Evolutionary conservation across 2,113 vertebrate genomes (phyloP).

Genomic region (Lota lota): DNA sequence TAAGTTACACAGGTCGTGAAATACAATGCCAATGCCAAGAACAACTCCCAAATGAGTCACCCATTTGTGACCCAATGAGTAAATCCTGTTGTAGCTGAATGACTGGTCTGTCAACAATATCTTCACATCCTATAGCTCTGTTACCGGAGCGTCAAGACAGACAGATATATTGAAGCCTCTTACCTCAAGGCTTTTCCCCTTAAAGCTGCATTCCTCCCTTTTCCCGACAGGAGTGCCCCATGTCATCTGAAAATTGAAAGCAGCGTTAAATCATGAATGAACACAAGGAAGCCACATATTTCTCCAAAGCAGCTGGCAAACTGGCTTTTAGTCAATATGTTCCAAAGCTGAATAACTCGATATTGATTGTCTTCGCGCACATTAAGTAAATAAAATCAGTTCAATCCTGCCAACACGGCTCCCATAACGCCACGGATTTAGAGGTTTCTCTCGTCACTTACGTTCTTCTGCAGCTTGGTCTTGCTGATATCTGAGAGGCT

Average conservation of each 20-base stretch:
- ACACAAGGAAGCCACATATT: neutral
- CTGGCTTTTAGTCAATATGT: no score
- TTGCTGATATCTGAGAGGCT: slow-evolving; percentile 78
- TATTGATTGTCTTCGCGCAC: neutral
- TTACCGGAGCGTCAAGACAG: neutral
- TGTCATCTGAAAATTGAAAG: slow-evolving; percentile 73
- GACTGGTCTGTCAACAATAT: slow-evolving; percentile 43
- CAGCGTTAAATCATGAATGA: neutral
- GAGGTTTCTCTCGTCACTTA: slow-evolving; percentile 46
- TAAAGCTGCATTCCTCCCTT: slow-evolving; percentile 91
- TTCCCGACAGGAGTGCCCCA: slow-evolving; percentile 86
- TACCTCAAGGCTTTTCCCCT: slow-evolving; percentile 93
- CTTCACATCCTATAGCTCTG: neutral
- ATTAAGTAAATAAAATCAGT: no score
- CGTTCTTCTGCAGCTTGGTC: slow-evolving; percentile 73
- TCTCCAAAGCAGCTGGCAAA: no score
- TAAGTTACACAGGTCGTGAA: slow-evolving; percentile 30
- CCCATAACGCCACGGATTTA: no score
- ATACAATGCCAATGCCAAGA: slow-evolving; percentile 19
- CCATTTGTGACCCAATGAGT: slow-evolving; percentile 33
- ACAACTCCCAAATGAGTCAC: slow-evolving; percentile 36
- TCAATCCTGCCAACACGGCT: no score
- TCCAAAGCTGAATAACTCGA: no score
- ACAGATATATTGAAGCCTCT: slow-evolving; percentile 36
- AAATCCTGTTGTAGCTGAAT: slow-evolving; percentile 40